Evolutionary conservation across 2,797 vertebrate species (phyloP), one percentile per base, ranked within the genome.

Genomic region (Pitangus sulphuratus): DNA sequence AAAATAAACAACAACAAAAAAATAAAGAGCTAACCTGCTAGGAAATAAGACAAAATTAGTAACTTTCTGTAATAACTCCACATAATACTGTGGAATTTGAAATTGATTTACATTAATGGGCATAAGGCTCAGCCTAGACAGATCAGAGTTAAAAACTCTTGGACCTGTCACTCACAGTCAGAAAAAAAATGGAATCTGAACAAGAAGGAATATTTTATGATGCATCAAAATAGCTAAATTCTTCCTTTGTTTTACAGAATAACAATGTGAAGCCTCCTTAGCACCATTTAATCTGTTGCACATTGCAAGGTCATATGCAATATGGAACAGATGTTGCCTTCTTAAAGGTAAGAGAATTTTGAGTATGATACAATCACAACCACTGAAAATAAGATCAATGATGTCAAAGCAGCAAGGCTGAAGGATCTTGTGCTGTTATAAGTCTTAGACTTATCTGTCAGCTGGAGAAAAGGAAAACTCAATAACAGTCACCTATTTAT

Each of bases 361-460:
- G 28, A 74, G 1, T 18, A 16, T 0, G 0, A 14, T 47, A 58
- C 6, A 20, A 65, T 86, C 13, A 19, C 8, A 47, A 5, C 2
- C 31, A 16, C 6, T 83, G n/a, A 54, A 75, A 82, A 60, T 75
- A 60, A 1, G 2, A 80, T 35, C 13, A 35, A 8, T 33, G 31
- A 48, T 66, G 31, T 65, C 7, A 9, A 76, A 93, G 51, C 39
- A 25, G 3, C 28, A 86, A 86, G 15, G 31, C 20, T 87, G 50
- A 84, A 79, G 58, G 76, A 33, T 6, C 12, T n/a, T 17, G 5
- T 75, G 19, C 31, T 45, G 11, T 50, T 83, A 2, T 40, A 62
- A 66, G 14, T 21, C 44, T 77, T 35, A 28, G 9, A 37, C 1
- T 70, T 66, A 51, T 16, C 44, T 74, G 44, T 45, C 44, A 75